Evolutionary conservation across 2,888 invertebrate species (phyloP).

Genomic region (Pyrgus malvae): DNA sequence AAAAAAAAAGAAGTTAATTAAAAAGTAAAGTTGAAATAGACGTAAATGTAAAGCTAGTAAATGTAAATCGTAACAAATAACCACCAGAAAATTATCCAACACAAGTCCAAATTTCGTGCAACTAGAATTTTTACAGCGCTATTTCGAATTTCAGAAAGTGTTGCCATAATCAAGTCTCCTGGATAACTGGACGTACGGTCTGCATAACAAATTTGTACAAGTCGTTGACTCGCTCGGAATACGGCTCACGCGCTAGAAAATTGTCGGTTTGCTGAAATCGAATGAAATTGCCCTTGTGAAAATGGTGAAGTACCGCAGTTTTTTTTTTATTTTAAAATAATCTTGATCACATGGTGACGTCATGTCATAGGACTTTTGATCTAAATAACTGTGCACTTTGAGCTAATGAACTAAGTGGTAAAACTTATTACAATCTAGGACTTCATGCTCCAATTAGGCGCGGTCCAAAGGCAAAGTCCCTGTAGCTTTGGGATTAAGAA

Average conservation of each 20-base stretch:
- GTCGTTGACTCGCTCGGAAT: conserved; percentile 3
- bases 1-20: no score
- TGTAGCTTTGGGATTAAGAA: no score
- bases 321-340: no score
- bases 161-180: conserved; percentile 9
- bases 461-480: no score
- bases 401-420: no score
- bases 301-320: neutral
- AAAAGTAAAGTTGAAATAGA: neutral
- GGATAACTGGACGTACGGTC: conserved; percentile 9
- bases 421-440: no score
- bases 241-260: conserved; percentile 18
- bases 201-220: conserved; percentile 20
- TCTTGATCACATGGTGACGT: no score
- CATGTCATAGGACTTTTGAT: no score
- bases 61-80: neutral
- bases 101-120: conserved; percentile 1
- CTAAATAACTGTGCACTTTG: no score
- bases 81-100: neutral
- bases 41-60: neutral
- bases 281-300: neutral
- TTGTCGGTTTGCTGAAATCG: conserved; percentile 18
- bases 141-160: conserved; percentile 16
- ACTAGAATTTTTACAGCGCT: conserved; percentile 1
- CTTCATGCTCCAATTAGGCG: no score